A percentile compares a stretch with the other conserved stretches of the same genome.
Conservation (phyloP, 1,140 invertebrate genomes). For the Ruditapes philippinarum region DNA sequence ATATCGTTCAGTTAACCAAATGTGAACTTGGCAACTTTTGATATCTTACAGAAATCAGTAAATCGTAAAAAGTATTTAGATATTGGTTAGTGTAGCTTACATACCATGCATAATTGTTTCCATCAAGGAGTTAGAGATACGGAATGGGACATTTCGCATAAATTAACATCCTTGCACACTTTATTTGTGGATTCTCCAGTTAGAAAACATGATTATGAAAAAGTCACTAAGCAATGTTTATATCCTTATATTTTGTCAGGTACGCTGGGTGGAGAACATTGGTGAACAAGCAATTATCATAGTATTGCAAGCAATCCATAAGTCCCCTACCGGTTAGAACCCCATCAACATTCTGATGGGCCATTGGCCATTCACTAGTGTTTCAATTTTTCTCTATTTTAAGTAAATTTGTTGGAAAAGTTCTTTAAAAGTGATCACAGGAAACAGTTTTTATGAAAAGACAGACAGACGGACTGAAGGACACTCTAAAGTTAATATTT, state of each 20-base stretch:
- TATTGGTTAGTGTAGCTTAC: constrained; percentile 70
- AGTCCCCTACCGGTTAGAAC: too few species aligned
- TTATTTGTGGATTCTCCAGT: constrained; percentile 69
- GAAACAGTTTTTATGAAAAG: too few species aligned
- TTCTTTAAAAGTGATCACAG: too few species aligned
- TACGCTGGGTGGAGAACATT: constrained; percentile 70
- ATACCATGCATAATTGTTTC: constrained; percentile 64
- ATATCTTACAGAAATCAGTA: constrained; percentile 32
- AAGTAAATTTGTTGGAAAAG: too few species aligned
- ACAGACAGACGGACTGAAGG: too few species aligned
- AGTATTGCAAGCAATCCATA: too few species aligned
- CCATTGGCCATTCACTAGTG: too few species aligned
- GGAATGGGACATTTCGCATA: constrained; percentile 35
- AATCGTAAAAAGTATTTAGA: constrained; percentile 31
- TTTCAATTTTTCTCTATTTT: too few species aligned
- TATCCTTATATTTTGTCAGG: constrained; percentile 53
- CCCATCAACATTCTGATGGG: too few species aligned
- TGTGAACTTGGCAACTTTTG: constrained; percentile 74
- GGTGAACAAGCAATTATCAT: too few species aligned
- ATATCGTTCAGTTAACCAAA: constrained; percentile 74
- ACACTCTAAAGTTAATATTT: too few species aligned
- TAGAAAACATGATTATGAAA: constrained; percentile 66
- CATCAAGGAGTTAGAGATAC: constrained; percentile 25
- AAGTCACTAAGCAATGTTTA: neutral
- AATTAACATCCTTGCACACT: constrained; percentile 43